Conservation (phyloP, 2,113 vertebrate genomes). For the Microcebus lehilahytsara region DNA sequence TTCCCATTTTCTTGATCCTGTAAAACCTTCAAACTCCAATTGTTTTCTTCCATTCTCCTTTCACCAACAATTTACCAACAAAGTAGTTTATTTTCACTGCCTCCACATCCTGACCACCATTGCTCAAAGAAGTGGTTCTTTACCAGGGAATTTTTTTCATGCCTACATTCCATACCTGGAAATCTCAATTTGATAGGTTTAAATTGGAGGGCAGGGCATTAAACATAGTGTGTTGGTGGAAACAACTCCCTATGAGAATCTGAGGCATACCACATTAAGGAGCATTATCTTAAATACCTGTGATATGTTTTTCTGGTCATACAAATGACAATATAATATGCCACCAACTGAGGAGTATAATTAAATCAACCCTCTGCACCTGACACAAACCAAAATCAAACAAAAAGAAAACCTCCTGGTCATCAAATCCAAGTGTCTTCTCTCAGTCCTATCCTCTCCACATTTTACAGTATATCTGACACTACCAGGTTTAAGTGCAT, state of each 20-base stretch:
- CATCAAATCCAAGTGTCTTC: background rate
- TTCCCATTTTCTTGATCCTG: background rate
- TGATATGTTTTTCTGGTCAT: background rate
- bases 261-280: slow-evolving; percentile 10
- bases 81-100: background rate
- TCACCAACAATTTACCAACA: background rate
- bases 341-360: background rate
- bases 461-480: background rate
- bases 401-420: background rate
- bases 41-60: background rate
- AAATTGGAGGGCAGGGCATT: background rate
- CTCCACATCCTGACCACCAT: background rate
- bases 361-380: slow-evolving; percentile 5
- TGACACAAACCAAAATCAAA: slow-evolving; percentile 13
- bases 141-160: slow-evolving; percentile 1
- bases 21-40: background rate
- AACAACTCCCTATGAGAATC: background rate
- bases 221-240: background rate
- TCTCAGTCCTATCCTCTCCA: background rate
- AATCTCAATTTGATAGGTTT: slow-evolving; percentile 22
- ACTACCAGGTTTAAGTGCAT: background rate
- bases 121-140: slow-evolving; percentile 39
- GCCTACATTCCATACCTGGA: background rate
- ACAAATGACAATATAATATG: background rate
- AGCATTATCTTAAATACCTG: slow-evolving; percentile 6